Evolutionary conservation across 2,113 vertebrate genomes (phyloP).

Genomic region (Heteronetta atricapilla): DNA sequence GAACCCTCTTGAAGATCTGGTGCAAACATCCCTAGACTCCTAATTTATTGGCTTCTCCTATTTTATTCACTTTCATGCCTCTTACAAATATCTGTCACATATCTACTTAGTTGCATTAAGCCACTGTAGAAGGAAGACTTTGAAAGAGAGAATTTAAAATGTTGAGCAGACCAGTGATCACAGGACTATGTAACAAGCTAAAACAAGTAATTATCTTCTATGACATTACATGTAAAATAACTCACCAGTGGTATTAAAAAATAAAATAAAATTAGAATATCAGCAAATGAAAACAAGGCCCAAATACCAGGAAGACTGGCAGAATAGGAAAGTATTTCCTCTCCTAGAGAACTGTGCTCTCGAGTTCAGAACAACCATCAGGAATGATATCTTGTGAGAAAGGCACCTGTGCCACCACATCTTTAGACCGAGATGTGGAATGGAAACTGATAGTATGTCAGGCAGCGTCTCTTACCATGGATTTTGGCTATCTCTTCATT

Average conservation of each 20-base stretch:
- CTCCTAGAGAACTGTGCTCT: background rate
- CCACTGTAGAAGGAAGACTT: conserved; percentile 18
- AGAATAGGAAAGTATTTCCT: background rate
- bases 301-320: background rate
- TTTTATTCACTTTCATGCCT: conserved; percentile 72
- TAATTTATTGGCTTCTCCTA: conserved; percentile 66
- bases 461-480: background rate
- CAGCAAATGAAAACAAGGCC: background rate
- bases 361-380: background rate
- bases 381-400: background rate
- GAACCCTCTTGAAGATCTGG: background rate
- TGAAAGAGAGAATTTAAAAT: conserved; percentile 58
- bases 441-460: background rate
- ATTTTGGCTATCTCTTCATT: background rate
- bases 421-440: background rate
- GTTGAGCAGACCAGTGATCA: conserved; percentile 51
- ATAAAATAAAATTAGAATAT: background rate
- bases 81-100: conserved; percentile 59
- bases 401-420: background rate
- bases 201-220: conserved; percentile 45
- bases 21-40: conserved; percentile 55
- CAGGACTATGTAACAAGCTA: conserved; percentile 45
- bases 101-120: conserved; percentile 59
- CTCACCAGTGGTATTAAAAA: background rate
- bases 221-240: background rate